Conservation (phyloP, 2,797 vertebrate species). For the Eupleurogrammus muticus region DNA sequence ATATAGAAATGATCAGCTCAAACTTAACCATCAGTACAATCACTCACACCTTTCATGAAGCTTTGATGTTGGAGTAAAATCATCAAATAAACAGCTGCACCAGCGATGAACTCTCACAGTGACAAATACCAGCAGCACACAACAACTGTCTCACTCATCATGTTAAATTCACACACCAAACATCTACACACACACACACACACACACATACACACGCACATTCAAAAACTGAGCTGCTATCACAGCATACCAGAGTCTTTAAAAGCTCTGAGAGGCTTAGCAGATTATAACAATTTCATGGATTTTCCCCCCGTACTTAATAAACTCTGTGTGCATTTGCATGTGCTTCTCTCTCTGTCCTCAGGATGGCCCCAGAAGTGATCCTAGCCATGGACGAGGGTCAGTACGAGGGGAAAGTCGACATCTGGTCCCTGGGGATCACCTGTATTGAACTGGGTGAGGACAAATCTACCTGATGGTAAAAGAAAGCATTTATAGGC, state of each 20-base stretch:
- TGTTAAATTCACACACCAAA: constrained; percentile 31
- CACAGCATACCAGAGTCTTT: constrained; percentile 68
- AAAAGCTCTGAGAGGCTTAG: constrained; percentile 73
- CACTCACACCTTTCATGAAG: constrained; percentile 3
- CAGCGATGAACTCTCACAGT: constrained; percentile 27
- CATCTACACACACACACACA: constrained; percentile 37
- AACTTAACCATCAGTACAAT: neutral
- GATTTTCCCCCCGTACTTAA: constrained; percentile 50
- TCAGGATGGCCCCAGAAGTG: constrained; percentile 98
- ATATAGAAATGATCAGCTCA: constrained; percentile 9
- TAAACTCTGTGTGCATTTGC: constrained; percentile 46
- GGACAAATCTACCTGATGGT: constrained; percentile 37
- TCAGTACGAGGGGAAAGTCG: constrained; percentile 96
- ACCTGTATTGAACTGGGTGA: constrained; percentile 97
- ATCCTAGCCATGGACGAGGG: constrained; percentile 99
- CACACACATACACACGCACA: constrained; percentile 32
- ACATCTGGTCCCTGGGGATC: constrained; percentile 97
- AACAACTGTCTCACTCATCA: constrained; percentile 25
- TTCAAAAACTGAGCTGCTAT: constrained; percentile 67
- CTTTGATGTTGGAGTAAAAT: constrained; percentile 38
- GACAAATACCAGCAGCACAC: constrained; percentile 15
- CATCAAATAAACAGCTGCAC: constrained; percentile 33
- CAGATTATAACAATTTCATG: constrained; percentile 73
- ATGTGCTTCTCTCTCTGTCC: constrained; percentile 30
- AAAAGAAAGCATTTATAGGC: neutral